Base-by-base conservation (phyloP, 1,140 invertebrate species). In the Drosophila simulans region DNA sequence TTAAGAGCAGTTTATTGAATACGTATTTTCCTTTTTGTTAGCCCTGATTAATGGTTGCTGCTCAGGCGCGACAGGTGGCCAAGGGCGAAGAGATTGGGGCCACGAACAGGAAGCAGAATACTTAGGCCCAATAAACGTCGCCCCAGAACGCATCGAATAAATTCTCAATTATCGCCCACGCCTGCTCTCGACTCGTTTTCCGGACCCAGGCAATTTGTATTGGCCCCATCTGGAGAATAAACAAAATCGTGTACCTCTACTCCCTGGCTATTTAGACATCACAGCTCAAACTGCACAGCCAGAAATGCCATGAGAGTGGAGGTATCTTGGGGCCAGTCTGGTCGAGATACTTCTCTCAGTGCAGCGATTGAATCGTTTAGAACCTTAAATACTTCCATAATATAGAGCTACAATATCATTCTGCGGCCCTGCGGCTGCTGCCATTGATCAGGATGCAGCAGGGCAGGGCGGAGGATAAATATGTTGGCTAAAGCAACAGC, bases 121-220 rank as follows among this genome's bases (percentile, higher is more conserved):
- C 52, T 83, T 88, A 71, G 83, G 20, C 70, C 70, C 52, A 72
- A 88, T 83, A 88, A 86, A 88, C 84, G 83, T 86, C 83, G 83
- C 79, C 75, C 63, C 84, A 72, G 57, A 86, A 82, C 52, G 54
- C 59, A 68, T 62, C 83, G 77, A 69, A 86, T 86, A 86, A 88
- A 86, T 88, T 88, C 79, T 73, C 83, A 88, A 86, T 86, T 86
- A 86, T 88, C 83, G 84, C 83, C 84, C 83, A 86, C 83, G 83
- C 83, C 83, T 31, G 58, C 49, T 48, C 71, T 42, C 22, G 69
- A 40, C 46, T 31, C 22, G 20, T 20, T 59, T 37, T 37, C 22
- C 37, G 39, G 12, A 39, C 22, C 22, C 27, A 51, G 66, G 54
- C 71, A 78, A 83, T 88, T 83, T 78, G 75, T 77, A 60, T 69